phyloP scores from a whole-genome alignment of 2,888 invertebrate genomes.

The Caenorhabditis auriculariae region DNA sequence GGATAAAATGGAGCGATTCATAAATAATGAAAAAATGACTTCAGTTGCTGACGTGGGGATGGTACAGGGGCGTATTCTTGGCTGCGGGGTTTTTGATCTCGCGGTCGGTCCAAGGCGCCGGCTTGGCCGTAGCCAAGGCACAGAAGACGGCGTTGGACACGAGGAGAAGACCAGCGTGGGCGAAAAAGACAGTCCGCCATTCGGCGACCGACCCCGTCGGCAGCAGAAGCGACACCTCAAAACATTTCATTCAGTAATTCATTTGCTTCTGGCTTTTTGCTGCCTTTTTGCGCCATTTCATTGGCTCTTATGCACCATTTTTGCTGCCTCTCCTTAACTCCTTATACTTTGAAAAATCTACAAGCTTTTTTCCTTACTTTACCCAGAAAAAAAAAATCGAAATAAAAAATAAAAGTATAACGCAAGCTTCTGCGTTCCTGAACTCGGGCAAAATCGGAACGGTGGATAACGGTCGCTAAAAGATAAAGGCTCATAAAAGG shows the following conservation, averaged over 20 bases:
- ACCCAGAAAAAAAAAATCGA: too few relatives aligned
- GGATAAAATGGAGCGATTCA: too few relatives aligned
- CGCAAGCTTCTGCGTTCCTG: too few relatives aligned
- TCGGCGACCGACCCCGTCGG: constrained; percentile 38
- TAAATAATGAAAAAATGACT: too few relatives aligned
- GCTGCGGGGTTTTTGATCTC: constrained; percentile 12
- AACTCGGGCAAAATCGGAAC: too few relatives aligned
- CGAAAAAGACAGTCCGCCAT: constrained; percentile 56
- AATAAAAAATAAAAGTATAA: too few relatives aligned
- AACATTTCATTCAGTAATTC: neutral
- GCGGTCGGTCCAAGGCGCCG: constrained; percentile 56
- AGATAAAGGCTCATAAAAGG: too few relatives aligned
- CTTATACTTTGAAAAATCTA: neutral
- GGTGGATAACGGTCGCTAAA: too few relatives aligned
- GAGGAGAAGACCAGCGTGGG: constrained; percentile 53
- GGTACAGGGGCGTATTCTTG: constrained; percentile 25
- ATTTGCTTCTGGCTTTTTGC: neutral
- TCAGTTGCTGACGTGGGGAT: too few relatives aligned
- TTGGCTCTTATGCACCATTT: too few relatives aligned
- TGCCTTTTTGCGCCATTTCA: too few relatives aligned
- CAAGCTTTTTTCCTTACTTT: too few relatives aligned
- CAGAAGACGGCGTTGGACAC: constrained; percentile 57
- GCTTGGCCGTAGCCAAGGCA: constrained; percentile 49
- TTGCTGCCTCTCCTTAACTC: neutral
- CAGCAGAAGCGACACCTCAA: constrained; percentile 33